Evolutionary conservation across 1,140 invertebrate genomes (phyloP).

Genomic region (Oncopeltus fasciatus): DNA sequence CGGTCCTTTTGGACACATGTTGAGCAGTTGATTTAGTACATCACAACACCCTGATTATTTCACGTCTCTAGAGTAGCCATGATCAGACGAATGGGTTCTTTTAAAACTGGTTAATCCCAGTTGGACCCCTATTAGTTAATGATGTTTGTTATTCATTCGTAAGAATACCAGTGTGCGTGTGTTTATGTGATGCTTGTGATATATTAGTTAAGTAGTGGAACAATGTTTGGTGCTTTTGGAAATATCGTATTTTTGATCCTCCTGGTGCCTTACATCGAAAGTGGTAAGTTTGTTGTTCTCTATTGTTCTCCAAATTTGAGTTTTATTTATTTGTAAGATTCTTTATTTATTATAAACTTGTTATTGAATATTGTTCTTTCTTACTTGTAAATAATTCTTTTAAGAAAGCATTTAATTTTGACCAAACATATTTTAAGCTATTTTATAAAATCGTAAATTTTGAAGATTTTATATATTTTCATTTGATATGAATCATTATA

Average conservation of each 20-base stretch:
- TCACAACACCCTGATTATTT: neutral
- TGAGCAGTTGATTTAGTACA: constrained; percentile 3
- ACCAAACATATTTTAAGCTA: too few relatives aligned
- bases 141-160: constrained; percentile 2
- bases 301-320: too few relatives aligned
- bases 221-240: constrained; percentile 26
- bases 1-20: neutral
- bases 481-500: too few relatives aligned
- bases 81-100: constrained; percentile 14
- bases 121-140: constrained; percentile 17
- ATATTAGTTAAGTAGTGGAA: constrained; percentile 20
- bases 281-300: constrained; percentile 33
- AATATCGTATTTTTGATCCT: constrained; percentile 26
- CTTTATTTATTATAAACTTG: too few relatives aligned
- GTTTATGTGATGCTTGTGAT: constrained; percentile 19
- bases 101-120: constrained; percentile 15
- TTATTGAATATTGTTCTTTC: too few relatives aligned
- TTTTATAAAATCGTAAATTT: too few relatives aligned
- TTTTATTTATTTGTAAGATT: too few relatives aligned
- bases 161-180: neutral
- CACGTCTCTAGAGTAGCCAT: constrained; percentile 10
- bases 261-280: constrained; percentile 35
- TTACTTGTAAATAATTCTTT: too few relatives aligned
- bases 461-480: too few relatives aligned
- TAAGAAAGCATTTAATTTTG: too few relatives aligned